phyloP scores from a whole-genome alignment of 2,113 vertebrate genomes.

The Monarcha castaneiventris region DNA sequence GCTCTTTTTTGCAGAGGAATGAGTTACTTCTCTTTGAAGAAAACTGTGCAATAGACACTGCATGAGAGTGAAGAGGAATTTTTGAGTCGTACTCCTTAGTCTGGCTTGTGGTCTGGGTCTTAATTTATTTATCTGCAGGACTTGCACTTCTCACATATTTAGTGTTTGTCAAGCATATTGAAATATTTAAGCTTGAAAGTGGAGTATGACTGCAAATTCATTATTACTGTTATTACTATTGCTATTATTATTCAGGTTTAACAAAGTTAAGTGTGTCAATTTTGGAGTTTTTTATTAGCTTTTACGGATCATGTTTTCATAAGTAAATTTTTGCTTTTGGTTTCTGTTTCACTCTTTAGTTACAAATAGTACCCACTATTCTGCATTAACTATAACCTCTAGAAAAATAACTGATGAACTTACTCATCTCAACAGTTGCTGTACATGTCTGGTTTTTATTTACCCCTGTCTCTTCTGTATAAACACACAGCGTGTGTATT shows the following conservation, averaged over 20 bases:
- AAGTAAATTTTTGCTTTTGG: not conserved
- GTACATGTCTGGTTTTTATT: not conserved
- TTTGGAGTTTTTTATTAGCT: not conserved
- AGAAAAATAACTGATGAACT: not conserved
- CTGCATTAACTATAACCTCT: not conserved
- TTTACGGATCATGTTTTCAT: not conserved
- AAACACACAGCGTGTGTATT: not conserved
- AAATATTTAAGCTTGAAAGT: not conserved
- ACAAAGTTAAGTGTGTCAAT: not conserved
- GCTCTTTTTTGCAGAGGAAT: not conserved
- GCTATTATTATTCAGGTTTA: not conserved
- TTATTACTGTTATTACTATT: not conserved
- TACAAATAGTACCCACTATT: not conserved
- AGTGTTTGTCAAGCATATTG: not conserved
- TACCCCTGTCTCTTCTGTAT: not conserved
- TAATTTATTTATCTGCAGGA: not conserved
- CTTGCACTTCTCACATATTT: not conserved
- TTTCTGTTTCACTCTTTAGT: conserved; percentile 8
- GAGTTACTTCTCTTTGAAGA: not conserved
- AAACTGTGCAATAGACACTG: not conserved
- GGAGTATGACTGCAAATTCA: not conserved
- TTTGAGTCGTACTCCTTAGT: not conserved
- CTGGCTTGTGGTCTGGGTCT: not conserved
- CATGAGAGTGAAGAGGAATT: not conserved
- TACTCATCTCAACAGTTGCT: not conserved